Evolutionary conservation across 2,888 invertebrate genomes (phyloP), one percentile per base, ranked within the genome.

Genomic region (Biston betularia): DNA sequence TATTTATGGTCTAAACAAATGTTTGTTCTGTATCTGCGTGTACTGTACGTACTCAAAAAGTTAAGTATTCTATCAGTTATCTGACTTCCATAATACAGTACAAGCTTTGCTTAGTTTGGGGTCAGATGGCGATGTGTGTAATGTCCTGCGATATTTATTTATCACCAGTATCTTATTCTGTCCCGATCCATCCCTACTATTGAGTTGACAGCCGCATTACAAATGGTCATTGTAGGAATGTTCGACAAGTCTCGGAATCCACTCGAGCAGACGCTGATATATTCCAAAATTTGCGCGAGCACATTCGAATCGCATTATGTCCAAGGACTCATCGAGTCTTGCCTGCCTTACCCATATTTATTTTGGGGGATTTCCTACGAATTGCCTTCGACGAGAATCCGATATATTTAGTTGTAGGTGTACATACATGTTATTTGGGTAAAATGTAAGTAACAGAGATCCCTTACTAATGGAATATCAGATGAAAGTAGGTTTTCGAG

Each of bases 271-370:
- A 48, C 15, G 9, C 57, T 48, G 57, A 52, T 34, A 45, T 44
- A 54, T 56, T 55, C 48, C 46, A 34, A 15, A 24, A 55, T 55
- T 46, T 49, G 2, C 40, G 38, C 24, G 56, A 57, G 56, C 38
- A 45, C 61, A 60, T 61, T 52, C 61, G n/a, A 48, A 65, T 65
- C 61, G 46, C 53, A 48, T 64, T 64, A 64, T 58, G 46, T 58
- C 38, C 53, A 58, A 53, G 40, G 46, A 42, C 40, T 46, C 50
- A 42, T 64, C 40, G 52, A 46, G 52, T 15, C 44, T n/a, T 46
- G 57, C n/a, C 56, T 50, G 56, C 58, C 53, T 46, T 58, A 52
- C 46, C 38, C 38, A 58, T 34, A 52, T 63, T 63, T 57, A 57
- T 57, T 57, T 57, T 58, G 50, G 46, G 10, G 50, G 50, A 62